These are phyloP conservation scores for Epinephelus moara DNA, from an alignment of 2,113 vertebrate genomes.

Conservation along the genomic window DNA sequence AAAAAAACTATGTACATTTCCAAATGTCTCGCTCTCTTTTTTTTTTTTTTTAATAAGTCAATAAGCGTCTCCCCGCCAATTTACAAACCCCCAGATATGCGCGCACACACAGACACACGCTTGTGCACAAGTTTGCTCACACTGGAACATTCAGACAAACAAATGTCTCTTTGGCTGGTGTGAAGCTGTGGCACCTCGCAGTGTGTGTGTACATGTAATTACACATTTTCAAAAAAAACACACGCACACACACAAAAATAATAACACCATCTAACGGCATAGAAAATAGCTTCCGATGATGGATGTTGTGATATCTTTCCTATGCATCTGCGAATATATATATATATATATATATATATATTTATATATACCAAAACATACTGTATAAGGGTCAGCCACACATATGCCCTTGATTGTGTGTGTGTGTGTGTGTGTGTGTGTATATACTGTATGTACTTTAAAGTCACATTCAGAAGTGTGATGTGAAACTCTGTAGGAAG, in stretches of 20 bases:
- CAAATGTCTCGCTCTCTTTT: conserved; percentile 34
- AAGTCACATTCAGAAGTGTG: conserved; percentile 76
- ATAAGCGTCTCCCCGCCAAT: conserved; percentile 53
- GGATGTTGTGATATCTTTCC: conserved; percentile 69
- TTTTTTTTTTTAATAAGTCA: conserved; percentile 18
- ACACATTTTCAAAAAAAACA: conserved; percentile 55
- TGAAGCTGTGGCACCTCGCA: conserved; percentile 80
- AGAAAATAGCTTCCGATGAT: conserved; percentile 71
- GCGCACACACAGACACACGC: conserved; percentile 29
- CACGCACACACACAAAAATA: conserved; percentile 58
- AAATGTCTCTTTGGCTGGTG: conserved; percentile 86
- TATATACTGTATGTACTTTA: conserved; percentile 33
- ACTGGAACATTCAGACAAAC: conserved; percentile 79
- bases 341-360: conserved; percentile 73
- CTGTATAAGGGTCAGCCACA: conserved; percentile 68
- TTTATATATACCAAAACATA: conserved; percentile 68
- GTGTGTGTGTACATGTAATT: conserved; percentile 62
- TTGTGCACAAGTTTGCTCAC: conserved; percentile 60
- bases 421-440: conserved; percentile 43
- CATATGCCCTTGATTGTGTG: conserved; percentile 66
- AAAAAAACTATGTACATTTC: conserved; percentile 81
- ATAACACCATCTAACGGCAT: conserved; percentile 72
- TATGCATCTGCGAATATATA: conserved; percentile 73
- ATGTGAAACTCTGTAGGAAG: conserved; percentile 86
- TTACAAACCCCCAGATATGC: conserved; percentile 65